Conservation (phyloP, 1,140 invertebrate genomes). For the Apolygus lucorum region DNA sequence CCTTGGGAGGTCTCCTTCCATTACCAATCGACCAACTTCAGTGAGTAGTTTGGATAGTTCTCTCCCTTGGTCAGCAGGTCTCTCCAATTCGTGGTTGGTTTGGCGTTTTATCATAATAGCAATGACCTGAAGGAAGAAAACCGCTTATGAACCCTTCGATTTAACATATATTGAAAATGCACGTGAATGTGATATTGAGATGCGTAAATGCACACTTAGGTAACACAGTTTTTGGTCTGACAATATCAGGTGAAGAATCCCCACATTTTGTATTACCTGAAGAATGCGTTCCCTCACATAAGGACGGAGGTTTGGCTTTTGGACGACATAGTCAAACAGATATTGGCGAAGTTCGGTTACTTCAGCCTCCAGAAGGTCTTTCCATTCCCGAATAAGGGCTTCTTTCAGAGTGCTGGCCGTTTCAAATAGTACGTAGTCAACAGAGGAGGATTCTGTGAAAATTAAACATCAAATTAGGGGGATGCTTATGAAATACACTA, state of each 20-base stretch:
- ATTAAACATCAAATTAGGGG: neutral
- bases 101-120: conserved; percentile 79
- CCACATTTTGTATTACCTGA: too few species aligned
- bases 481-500: neutral
- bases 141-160: too few species aligned
- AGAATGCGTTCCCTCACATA: conserved; percentile 59
- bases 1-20: conserved; percentile 50
- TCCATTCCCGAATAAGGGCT: conserved; percentile 75
- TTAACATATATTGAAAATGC: too few species aligned
- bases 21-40: conserved; percentile 63
- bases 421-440: conserved; percentile 81
- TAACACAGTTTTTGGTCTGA: conserved; percentile 6
- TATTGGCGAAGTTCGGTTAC: conserved; percentile 66
- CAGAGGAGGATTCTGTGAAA: conserved; percentile 55
- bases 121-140: conserved; percentile 46
- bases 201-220: too few species aligned
- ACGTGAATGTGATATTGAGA: too few species aligned
- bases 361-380: conserved; percentile 52
- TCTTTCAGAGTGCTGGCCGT: conserved; percentile 73
- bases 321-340: conserved; percentile 65
- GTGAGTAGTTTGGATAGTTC: conserved; percentile 59
- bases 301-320: conserved; percentile 48
- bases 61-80: conserved; percentile 55
- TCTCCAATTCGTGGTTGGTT: conserved; percentile 63
- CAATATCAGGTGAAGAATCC: too few species aligned